Conservation (phyloP, 2,113 vertebrate species). For the Tyto alba region DNA sequence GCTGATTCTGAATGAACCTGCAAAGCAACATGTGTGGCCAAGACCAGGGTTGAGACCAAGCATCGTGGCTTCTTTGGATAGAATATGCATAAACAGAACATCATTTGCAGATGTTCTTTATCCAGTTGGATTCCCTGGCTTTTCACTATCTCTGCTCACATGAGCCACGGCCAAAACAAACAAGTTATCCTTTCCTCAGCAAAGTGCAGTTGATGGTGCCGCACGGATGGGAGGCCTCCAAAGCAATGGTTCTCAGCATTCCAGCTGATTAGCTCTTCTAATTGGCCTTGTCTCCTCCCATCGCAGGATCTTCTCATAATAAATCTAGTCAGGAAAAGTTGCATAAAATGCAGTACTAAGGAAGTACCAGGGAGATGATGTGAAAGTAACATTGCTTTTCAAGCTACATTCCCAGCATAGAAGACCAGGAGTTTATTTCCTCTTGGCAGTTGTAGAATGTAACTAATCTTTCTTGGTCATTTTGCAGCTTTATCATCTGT, state of each 20-base stretch:
- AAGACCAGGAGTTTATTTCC: conserved; percentile 43
- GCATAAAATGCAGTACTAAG: not conserved
- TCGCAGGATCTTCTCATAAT: conserved; percentile 23
- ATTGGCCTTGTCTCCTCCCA: not conserved
- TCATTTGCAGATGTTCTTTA: conserved; percentile 45
- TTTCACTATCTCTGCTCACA: conserved; percentile 26
- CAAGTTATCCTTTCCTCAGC: conserved; percentile 20
- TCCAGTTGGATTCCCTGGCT: conserved; percentile 24
- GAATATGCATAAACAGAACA: not conserved
- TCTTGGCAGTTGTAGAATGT: conserved; percentile 31
- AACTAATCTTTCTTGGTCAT: not conserved
- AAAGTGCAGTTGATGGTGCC: not conserved
- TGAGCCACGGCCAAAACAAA: conserved; percentile 42
- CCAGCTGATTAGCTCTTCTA: conserved; percentile 20
- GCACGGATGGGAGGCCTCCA: not conserved
- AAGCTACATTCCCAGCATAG: conserved; percentile 50
- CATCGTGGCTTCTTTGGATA: not conserved
- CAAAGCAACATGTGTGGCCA: not conserved
- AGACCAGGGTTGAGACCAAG: not conserved
- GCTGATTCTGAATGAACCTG: not conserved
- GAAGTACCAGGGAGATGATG: conserved; percentile 11
- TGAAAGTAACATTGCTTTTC: conserved; percentile 16
- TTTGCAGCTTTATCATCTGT: not conserved
- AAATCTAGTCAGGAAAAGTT: not conserved
- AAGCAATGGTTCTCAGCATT: conserved; percentile 30